A percentile compares a stretch with the other conserved stretches of the same genome.
phyloP scores from a whole-genome alignment of 1,140 invertebrate species.

The Zaprionus kolodkinae region DNA sequence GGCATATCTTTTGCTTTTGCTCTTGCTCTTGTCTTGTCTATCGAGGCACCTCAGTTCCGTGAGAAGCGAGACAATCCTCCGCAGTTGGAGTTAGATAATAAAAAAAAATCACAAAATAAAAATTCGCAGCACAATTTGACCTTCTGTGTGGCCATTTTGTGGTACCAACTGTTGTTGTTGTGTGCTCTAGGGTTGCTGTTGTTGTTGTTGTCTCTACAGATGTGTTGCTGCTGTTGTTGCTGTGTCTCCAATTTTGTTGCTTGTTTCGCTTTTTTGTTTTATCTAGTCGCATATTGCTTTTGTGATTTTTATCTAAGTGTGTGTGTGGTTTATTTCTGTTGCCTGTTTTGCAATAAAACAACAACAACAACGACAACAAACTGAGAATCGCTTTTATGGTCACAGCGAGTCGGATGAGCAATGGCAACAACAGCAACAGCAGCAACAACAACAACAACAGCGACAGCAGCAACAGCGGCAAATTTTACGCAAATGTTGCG shows the following conservation, averaged over 20 bases:
- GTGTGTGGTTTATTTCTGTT: constrained; percentile 80
- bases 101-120: background rate
- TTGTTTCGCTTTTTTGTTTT: constrained; percentile 45
- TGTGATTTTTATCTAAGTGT: constrained; percentile 83
- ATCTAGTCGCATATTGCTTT: constrained; percentile 80
- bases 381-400: constrained; percentile 80
- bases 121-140: constrained; percentile 3
- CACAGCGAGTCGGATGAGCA: constrained; percentile 73
- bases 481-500: constrained; percentile 77
- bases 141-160: constrained; percentile 61
- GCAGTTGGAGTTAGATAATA: background rate
- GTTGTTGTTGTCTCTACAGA: background rate
- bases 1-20: constrained; percentile 38
- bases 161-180: background rate
- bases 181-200: no score
- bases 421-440: constrained; percentile 13
- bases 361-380: constrained; percentile 20
- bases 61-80: background rate
- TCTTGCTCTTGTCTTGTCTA: constrained; percentile 6
- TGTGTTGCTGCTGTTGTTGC: background rate
- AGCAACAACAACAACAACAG: constrained; percentile 19
- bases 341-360: constrained; percentile 66
- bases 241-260: constrained; percentile 8
- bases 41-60: background rate
- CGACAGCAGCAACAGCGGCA: constrained; percentile 23